Base-by-base conservation (phyloP, 2,113 vertebrate genomes). In the Chrysochloris asiatica region DNA sequence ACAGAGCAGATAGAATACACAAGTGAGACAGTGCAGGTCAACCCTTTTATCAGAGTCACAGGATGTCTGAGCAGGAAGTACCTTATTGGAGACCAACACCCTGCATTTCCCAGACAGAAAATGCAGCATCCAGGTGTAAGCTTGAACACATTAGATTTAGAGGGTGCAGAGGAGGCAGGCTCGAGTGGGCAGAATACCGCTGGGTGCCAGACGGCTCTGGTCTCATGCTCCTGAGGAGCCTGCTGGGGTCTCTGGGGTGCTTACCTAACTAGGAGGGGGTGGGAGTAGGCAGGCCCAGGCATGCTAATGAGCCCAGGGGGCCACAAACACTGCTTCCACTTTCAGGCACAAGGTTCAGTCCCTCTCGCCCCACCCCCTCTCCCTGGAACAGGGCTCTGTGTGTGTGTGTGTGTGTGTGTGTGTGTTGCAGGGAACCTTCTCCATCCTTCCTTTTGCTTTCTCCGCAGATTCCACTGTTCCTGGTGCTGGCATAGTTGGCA, bases 401-500 rank as follows among this genome's bases (percentile, higher is more conserved):
- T n/a, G n/a, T n/a, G n/a, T n/a, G n/a, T n/a, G n/a, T n/a, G n/a
- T n/a, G n/a, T n/a, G n/a, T n/a, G n/a, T 56, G 54, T 22, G 4
- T 4, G 54, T 56, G 54, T 22, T 21, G 26, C 22, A 45, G 6
- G 33, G 41, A 24, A 72, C 38, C 41, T 43, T 38, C n/a, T 52
- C 38, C 28, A n/a, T n/a, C 36, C 30, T 8, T 73, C 80, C 67
- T 30, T 45, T 48, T 16, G 33, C 59, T n/a, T 1, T 28, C 45
- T 24, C 50, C 0, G 10, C 72, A 96, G 95, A 92, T 96, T 96
- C 83, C 96, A 96, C 61, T 99, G 98, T 91, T 98, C 97, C 45
- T 71, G 52, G 72, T 99, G 98, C 95, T 92, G 72, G 78, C 97
- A 93, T 14, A 3, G 4, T 4, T 99, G 98, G 98, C 97, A 98